Percentiles rank a stretch among this genome's conserved stretches.
Evolutionary conservation across 2,113 vertebrate genomes (phyloP).

Genomic region (Felis chaus): DNA sequence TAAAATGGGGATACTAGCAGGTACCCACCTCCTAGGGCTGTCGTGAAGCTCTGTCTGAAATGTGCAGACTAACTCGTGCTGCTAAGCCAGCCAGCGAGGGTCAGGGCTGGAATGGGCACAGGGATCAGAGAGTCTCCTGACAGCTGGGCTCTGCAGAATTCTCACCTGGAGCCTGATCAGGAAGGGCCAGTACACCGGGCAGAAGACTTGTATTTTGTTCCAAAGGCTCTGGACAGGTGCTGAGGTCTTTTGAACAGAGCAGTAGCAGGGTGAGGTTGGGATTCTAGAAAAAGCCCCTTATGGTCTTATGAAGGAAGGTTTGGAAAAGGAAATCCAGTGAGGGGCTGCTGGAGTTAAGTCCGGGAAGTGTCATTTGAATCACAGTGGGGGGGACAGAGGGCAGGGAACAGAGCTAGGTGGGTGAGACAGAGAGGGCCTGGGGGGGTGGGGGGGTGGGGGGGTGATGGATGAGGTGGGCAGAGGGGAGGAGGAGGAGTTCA

Average conservation of each 20-base stretch:
- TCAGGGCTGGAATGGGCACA: neutral
- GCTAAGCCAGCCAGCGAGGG: neutral
- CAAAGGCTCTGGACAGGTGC: neutral
- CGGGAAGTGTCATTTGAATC: neutral
- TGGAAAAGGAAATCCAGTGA: neutral
- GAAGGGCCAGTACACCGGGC: neutral
- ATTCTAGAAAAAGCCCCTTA: neutral
- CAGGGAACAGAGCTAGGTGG: neutral
- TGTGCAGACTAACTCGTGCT: neutral
- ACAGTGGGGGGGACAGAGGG: neutral
- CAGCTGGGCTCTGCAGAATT: neutral
- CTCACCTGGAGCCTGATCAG: neutral
- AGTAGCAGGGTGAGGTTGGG: neutral
- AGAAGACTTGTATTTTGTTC: neutral
- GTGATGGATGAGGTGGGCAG: neutral
- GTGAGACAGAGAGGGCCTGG: neutral
- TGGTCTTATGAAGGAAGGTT: neutral
- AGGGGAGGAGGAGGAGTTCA: neutral
- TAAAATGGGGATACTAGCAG: neutral
- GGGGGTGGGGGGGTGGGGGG: neutral
- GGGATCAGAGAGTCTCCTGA: neutral
- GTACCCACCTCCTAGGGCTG: neutral
- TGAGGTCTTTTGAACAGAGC: neutral
- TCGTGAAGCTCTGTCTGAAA: neutral
- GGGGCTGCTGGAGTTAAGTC: neutral